Conservation (phyloP, 2,797 vertebrate species). For the Jordanella pulchra region DNA sequence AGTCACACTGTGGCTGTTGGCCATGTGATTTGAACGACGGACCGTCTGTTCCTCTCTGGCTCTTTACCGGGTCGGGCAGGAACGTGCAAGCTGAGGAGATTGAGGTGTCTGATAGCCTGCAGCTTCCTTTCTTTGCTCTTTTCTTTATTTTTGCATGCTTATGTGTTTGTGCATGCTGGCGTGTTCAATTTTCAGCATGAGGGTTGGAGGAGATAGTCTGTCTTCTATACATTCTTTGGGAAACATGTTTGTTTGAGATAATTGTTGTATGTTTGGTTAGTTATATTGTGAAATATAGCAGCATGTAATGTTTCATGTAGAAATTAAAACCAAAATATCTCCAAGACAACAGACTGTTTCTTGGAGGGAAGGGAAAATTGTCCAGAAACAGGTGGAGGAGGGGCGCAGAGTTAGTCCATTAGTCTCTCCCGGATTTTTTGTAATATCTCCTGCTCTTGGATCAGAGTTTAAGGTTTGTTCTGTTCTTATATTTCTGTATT, state of each 20-base stretch:
- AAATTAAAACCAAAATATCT: not conserved
- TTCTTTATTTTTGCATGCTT: constrained; percentile 17
- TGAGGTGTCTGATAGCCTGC: constrained; percentile 15
- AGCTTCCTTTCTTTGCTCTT: constrained; percentile 30
- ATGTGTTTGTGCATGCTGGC: constrained; percentile 9
- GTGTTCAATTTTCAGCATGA: constrained; percentile 16
- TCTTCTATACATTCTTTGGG: too few relatives aligned
- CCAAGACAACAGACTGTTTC: too few relatives aligned
- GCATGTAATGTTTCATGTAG: not conserved
- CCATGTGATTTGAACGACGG: constrained; percentile 27
- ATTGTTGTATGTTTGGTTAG: not conserved
- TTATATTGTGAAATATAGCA: not conserved
- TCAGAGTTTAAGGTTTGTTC: too few relatives aligned
- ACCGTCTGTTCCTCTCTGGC: constrained; percentile 24
- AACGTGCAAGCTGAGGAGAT: constrained; percentile 29
- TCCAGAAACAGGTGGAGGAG: not conserved
- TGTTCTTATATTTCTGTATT: too few relatives aligned
- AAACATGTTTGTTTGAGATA: too few relatives aligned
- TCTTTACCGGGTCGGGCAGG: constrained; percentile 10
- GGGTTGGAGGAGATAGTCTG: not conserved
- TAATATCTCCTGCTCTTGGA: not conserved
- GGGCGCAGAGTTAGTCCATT: not conserved
- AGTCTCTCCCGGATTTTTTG: not conserved
- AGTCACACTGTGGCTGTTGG: not conserved
- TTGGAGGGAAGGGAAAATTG: not conserved